These are phyloP conservation scores for Dromiciops gliroides DNA, from an alignment of 2,113 vertebrate genomes.

Conservation along the genomic window DNA sequence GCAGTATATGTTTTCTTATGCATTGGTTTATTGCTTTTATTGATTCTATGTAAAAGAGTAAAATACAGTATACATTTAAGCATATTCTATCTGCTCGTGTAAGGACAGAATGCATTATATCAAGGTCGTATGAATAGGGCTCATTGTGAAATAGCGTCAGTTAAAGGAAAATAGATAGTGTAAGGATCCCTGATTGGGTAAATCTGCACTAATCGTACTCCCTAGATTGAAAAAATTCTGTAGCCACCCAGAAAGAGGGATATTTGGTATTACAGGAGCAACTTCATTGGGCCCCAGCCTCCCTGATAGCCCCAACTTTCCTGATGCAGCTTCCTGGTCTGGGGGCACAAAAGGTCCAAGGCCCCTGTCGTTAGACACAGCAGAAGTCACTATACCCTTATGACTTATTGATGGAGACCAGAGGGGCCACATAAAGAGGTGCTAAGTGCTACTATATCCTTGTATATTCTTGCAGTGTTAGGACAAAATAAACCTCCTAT, in stretches of 20 bases:
- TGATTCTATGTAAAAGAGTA: background rate
- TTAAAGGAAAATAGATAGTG: background rate
- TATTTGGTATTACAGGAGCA: background rate
- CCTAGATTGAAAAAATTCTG: background rate
- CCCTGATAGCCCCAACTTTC: background rate
- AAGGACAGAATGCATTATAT: background rate
- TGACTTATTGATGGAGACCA: background rate
- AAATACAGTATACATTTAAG: background rate
- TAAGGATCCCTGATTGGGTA: background rate
- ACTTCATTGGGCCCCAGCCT: background rate
- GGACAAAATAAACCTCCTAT: too few relatives aligned
- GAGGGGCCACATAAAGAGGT: background rate
- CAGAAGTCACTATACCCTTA: background rate
- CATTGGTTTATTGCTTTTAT: background rate
- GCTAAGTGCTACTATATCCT: background rate
- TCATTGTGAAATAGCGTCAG: background rate
- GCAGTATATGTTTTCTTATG: background rate
- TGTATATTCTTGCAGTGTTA: background rate
- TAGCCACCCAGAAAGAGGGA: background rate
- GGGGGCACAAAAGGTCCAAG: background rate
- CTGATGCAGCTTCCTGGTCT: background rate
- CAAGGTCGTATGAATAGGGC: background rate
- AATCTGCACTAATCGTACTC: background rate
- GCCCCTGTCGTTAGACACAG: background rate
- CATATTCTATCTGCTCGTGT: background rate